Evolutionary conservation across 1,140 invertebrate genomes (phyloP).

Genomic region (Monochamus saltuarius): DNA sequence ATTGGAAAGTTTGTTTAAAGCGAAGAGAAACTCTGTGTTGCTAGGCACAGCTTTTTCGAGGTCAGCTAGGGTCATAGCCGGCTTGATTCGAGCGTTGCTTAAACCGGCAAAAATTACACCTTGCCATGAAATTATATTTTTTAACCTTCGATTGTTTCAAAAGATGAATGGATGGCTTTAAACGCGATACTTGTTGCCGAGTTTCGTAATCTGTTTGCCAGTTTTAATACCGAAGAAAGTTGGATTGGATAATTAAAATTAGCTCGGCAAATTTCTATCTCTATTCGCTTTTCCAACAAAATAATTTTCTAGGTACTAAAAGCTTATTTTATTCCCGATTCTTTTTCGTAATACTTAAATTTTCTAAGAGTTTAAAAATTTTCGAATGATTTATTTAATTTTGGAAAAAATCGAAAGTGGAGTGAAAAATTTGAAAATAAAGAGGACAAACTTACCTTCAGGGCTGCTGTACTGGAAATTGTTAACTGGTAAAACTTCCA

Average conservation of each 20-base stretch:
- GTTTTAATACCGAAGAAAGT: constrained; percentile 34
- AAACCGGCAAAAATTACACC: background rate
- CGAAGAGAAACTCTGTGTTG: constrained; percentile 10
- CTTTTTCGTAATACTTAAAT: background rate
- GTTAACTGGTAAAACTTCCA: constrained; percentile 35
- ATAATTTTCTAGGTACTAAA: background rate
- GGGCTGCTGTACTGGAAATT: constrained; percentile 32
- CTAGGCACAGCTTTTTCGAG: constrained; percentile 7
- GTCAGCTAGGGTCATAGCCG: constrained; percentile 45
- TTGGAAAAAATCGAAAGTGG: no score
- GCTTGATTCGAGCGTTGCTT: background rate
- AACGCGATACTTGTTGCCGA: background rate
- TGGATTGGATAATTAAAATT: constrained; percentile 46
- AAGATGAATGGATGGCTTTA: background rate
- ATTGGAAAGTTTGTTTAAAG: background rate
- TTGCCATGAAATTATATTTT: background rate
- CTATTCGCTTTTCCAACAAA: background rate
- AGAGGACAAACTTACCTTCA: constrained; percentile 27
- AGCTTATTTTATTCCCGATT: background rate
- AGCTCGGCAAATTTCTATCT: background rate
- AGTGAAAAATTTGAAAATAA: background rate
- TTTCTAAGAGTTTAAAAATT: background rate
- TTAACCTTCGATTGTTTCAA: background rate
- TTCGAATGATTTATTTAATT: no score
- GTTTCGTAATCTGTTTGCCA: no score